Percentiles rank a stretch among this genome's conserved stretches.
These are phyloP conservation scores for Cynoglossus semilaevis DNA, from an alignment of 2,113 vertebrate species.

Conservation along the genomic window DNA sequence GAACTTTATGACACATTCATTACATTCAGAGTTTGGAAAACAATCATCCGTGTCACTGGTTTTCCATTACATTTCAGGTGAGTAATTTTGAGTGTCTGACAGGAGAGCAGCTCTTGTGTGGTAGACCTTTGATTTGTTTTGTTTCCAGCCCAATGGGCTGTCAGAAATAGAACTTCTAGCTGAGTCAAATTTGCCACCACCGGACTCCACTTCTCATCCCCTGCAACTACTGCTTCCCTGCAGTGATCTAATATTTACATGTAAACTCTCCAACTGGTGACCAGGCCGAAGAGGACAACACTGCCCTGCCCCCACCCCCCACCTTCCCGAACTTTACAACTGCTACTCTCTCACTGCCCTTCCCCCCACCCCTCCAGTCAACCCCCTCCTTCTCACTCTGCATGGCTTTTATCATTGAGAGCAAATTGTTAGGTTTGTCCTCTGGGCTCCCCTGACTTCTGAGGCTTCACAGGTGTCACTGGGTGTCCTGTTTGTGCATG, in stretches of 20 bases:
- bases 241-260: slow-evolving; percentile 49
- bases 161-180: slow-evolving; percentile 18
- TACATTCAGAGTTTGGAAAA: background rate
- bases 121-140: slow-evolving; percentile 4
- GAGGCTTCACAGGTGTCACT: slow-evolving; percentile 30
- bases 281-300: slow-evolving; percentile 21
- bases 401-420: slow-evolving; percentile 42
- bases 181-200: slow-evolving; percentile 46
- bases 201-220: slow-evolving; percentile 24
- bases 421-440: slow-evolving; percentile 57
- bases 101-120: slow-evolving; percentile 5
- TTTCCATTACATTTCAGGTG: slow-evolving; percentile 18
- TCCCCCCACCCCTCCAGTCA: slow-evolving; percentile 10
- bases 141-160: slow-evolving; percentile 16
- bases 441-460: slow-evolving; percentile 19
- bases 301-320: background rate
- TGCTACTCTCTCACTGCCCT: background rate
- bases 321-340: slow-evolving; percentile 16
- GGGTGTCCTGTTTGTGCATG: slow-evolving; percentile 45
- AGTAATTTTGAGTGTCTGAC: slow-evolving; percentile 9
- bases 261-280: slow-evolving; percentile 50
- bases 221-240: slow-evolving; percentile 30
- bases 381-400: slow-evolving; percentile 18
- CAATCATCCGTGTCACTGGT: background rate
- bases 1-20: background rate